Evolutionary conservation across 2,888 invertebrate genomes (phyloP).

Genomic region (Heliconius ethilla): DNA sequence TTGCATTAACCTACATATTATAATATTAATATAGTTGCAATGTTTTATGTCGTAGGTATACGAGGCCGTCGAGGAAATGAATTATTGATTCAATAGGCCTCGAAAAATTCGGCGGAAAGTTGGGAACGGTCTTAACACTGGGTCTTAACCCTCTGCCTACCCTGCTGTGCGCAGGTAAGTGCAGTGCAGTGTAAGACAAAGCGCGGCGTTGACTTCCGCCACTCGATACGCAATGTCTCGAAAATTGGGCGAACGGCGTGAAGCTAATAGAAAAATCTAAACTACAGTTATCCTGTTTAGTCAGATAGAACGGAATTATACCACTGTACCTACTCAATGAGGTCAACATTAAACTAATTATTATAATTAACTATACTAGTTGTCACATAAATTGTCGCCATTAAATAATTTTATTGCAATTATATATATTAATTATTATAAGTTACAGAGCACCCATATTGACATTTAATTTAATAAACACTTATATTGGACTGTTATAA

Average conservation of each 20-base stretch:
- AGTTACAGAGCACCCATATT: neutral
- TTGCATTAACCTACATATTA: slow-evolving; percentile 3
- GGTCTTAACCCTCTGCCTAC: no score
- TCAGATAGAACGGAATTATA: neutral
- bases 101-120: no score
- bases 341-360: neutral
- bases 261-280: neutral
- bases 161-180: no score
- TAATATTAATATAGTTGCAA: neutral
- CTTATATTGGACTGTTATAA: no score
- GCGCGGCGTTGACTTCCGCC: no score
- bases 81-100: no score
- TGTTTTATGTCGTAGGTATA: neutral
- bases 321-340: neutral
- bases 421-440: neutral
- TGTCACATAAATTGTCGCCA: neutral
- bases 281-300: neutral
- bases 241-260: neutral
- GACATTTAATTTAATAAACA: no score
- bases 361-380: neutral
- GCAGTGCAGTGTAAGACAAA: no score
- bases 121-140: no score
- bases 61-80: no score
- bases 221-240: neutral
- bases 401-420: neutral